These are phyloP conservation scores for Drosophila acutilabella DNA, from an alignment of 2,888 invertebrate species.

Conservation along the genomic window DNA sequence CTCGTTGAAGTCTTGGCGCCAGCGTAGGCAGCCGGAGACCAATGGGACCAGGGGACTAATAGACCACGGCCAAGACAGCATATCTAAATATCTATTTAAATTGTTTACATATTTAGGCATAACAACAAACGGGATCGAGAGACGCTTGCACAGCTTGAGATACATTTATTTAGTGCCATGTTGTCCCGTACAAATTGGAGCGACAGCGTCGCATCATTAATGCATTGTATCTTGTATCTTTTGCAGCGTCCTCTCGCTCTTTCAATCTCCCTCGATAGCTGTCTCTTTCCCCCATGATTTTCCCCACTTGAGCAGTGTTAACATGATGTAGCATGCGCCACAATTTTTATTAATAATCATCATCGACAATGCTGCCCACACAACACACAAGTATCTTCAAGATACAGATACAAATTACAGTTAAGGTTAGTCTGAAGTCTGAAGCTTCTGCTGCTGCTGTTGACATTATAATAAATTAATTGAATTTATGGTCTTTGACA, in stretches of 20 bases:
- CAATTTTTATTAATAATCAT: conserved; percentile 65
- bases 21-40: conserved; percentile 73
- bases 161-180: conserved; percentile 76
- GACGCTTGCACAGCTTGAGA: conserved; percentile 70
- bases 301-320: conserved; percentile 54
- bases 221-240: conserved; percentile 51
- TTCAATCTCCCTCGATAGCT: background rate
- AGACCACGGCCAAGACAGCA: conserved; percentile 60
- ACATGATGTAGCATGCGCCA: conserved; percentile 72
- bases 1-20: conserved; percentile 73
- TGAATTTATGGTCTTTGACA: conserved; percentile 82
- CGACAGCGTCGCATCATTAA: conserved; percentile 61
- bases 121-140: conserved; percentile 39
- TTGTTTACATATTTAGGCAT: conserved; percentile 76
- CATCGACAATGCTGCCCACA: conserved; percentile 35
- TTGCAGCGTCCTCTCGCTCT: conserved; percentile 31
- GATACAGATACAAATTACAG: conserved; percentile 27
- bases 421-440: conserved; percentile 27
- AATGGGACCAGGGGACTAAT: background rate
- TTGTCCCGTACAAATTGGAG: conserved; percentile 73
- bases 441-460: conserved; percentile 38
- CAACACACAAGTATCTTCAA: conserved; percentile 21
- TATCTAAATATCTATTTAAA: conserved; percentile 78
- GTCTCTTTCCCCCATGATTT: background rate
- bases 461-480: conserved; percentile 82